Evolutionary conservation across 35 echinoderm and acorn worm genomes (phyloP), one percentile per base, ranked within the genome.

Genomic region (Apostichopus parvimensis): DNA sequence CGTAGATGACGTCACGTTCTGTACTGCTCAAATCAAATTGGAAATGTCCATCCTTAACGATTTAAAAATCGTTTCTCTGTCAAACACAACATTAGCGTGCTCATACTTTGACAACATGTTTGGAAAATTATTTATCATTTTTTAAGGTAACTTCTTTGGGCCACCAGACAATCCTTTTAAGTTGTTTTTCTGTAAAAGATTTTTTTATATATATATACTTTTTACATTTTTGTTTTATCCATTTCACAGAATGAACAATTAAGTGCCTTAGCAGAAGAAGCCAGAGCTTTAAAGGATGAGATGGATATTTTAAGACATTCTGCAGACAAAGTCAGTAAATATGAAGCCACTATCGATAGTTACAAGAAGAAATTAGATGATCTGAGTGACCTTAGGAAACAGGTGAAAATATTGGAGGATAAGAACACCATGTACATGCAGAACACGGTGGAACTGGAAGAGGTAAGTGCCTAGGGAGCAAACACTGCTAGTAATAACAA

Each of bases 351-450:
- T 3, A 94, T 99, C 18, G 97, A 99, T 53, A 96, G 87, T 8
- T 95, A 96, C 81, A 99, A 99, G 86, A 99, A 99, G 79, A 99
- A 99, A 79, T 62, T 96, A 56, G 97, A 99, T 86, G 97, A 99
- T 57, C 89, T 96, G 11, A 90, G 95, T 78, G 97, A 99, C 88
- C 87, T 99, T 21, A 94, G 94, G 78, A 99, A 90, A 64, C 97
- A 99, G 79, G 89, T 99, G 21, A 99, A 99, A 78, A 91, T 99
- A 21, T 87, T 99, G 11, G 97, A 99, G 78, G 97, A 99, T 45
- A 99, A 99, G 79, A 99, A 99, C 53, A 96, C 93, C 2, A 96
- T 93, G 93, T 99, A 99, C 79, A 99, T 99, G 97, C 88, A 99
- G 77, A 99, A 95, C 71, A 95, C 93, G 20, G 92, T 99, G 77